Evolutionary conservation across 2,113 vertebrate species (phyloP), one percentile per base, ranked within the genome.

Genomic region (Nibea coibor): DNA sequence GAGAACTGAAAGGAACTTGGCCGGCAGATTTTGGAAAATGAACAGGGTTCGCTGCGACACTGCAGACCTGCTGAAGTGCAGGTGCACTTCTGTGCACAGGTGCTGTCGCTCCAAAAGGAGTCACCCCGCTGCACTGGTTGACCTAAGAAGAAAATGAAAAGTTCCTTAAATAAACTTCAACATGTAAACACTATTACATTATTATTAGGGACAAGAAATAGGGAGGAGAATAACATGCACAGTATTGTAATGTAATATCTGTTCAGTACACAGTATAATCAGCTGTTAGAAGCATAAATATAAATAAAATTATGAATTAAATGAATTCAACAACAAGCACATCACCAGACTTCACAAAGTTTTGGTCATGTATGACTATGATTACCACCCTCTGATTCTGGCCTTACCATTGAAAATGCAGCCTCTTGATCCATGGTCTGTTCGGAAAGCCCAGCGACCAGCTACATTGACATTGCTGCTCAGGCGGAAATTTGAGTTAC

Each of bases 101-200:
- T 78, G 1, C 22, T 62, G 75, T 93, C 91, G 0, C n/a, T 92
- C 94, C 93, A 94, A 78, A 93, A 94, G 3, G 83, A 88, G 54
- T 83, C 62, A 4, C 88, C 84, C 0, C 45, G 5, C 28, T 87
- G 88, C n/a, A 94, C 54, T 9, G 69, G 7, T 5, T 24, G 1
- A 72, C 82, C 95, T 95, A 54, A 10, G 0, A 19, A 75, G 5
- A 50, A 71, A 87, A 48, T 17, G 5, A 24, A 42, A 28, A 7
- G 2, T 19, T 31, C 2, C 0, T 47, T 20, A 0, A 28, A 51
- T 39, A n/a, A 6, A 4, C 10, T 48, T 2, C 0, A 57, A n/a
- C 8, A 1, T 54, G 4, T 22, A n/a, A 4, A 28, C 0, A 24
- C 3, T 39, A 15, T 39, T 26, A 45, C 43, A 11, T 12, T 45